These are phyloP conservation scores for Monopterus albus DNA, from an alignment of 2,113 vertebrate genomes.

Conservation along the genomic window DNA sequence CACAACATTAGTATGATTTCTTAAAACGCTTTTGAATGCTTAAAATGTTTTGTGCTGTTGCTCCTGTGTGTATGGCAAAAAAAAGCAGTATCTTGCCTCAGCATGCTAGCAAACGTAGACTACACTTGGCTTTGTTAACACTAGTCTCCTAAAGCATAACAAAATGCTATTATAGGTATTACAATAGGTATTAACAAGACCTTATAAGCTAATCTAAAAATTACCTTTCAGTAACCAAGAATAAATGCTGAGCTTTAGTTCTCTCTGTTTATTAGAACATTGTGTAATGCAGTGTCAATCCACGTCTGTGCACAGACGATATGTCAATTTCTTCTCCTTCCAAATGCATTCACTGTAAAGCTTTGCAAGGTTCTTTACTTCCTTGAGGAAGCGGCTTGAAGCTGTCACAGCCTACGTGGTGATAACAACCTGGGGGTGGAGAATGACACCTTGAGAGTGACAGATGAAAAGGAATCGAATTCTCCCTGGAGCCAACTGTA, in stretches of 20 bases:
- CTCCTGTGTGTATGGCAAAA: neutral
- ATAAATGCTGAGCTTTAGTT: conserved; percentile 56
- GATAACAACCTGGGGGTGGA: conserved; percentile 90
- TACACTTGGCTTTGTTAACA: conserved; percentile 44
- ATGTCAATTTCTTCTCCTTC: conserved; percentile 71
- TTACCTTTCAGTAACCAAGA: conserved; percentile 61
- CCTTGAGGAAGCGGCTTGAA: conserved; percentile 82
- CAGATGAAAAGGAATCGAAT: conserved; percentile 89
- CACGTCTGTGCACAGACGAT: conserved; percentile 68
- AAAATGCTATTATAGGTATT: conserved; percentile 41
- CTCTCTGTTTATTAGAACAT: conserved; percentile 67
- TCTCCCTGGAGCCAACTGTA: conserved; percentile 88
- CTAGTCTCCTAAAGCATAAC: conserved; percentile 4
- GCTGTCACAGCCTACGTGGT: conserved; percentile 86
- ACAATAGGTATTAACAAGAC: conserved; percentile 54
- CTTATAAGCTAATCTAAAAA: conserved; percentile 74
- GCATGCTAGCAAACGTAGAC: neutral
- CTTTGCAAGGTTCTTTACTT: conserved; percentile 58
- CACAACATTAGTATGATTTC: too few relatives aligned
- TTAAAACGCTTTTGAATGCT: too few relatives aligned
- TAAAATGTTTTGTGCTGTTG: neutral
- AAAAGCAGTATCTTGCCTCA: neutral
- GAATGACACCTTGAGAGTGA: conserved; percentile 90
- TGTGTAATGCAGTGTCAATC: conserved; percentile 65
- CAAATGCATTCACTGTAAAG: conserved; percentile 63